Conservation (phyloP, 2,888 invertebrate genomes). For the Brachypalpus laphriformis region DNA sequence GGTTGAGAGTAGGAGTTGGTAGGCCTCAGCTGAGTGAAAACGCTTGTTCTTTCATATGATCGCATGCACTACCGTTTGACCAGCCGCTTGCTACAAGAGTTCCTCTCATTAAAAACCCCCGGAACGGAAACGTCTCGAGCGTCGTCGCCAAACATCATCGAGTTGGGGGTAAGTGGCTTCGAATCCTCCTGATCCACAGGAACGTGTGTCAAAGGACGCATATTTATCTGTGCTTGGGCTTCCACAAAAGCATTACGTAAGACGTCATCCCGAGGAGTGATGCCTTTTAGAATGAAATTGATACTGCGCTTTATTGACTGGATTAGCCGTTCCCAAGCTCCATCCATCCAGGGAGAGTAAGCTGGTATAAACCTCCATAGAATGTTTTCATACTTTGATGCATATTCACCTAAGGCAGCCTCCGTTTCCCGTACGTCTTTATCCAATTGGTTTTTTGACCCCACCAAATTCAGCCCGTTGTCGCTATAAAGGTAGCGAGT, state of each 20-base stretch:
- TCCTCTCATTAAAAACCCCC: neutral
- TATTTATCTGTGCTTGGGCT: neutral
- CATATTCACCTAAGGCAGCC: neutral
- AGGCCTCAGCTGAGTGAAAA: too few relatives aligned
- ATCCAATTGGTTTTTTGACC: neutral
- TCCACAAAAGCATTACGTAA: neutral
- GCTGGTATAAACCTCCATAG: constrained; percentile 43
- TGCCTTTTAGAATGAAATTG: constrained; percentile 2
- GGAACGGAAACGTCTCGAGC: neutral
- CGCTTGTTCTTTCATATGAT: too few relatives aligned
- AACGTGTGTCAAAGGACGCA: neutral
- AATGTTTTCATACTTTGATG: constrained; percentile 1
- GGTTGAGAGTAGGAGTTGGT: too few relatives aligned
- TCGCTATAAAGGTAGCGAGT: constrained; percentile 7
- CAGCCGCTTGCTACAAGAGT: constrained; percentile 5
- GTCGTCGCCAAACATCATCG: neutral
- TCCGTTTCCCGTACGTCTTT: constrained; percentile 17
- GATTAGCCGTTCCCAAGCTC: constrained; percentile 12
- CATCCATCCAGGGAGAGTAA: constrained; percentile 28
- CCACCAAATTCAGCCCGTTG: constrained; percentile 20
- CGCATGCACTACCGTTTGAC: too few relatives aligned
- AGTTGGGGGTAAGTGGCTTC: neutral
- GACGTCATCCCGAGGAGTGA: neutral
- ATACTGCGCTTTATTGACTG: constrained; percentile 20
- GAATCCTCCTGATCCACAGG: constrained; percentile 10